Evolutionary conservation across 1,140 invertebrate species (phyloP).

Genomic region (Drosophila sproati): DNA sequence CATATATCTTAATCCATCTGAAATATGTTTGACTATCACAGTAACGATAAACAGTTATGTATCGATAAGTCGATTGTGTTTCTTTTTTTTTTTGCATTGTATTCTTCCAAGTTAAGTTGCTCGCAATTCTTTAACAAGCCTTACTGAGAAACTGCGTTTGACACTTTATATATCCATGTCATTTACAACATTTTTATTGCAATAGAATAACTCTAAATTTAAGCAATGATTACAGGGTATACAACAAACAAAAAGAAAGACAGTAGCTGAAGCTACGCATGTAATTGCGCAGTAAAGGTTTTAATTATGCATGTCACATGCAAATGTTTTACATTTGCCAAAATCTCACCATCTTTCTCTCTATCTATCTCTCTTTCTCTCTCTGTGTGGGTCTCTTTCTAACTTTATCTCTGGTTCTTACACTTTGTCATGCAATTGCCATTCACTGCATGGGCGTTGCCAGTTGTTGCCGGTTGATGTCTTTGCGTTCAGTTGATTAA

Average conservation of each 20-base stretch:
- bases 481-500: constrained; percentile 44
- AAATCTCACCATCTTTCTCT: constrained; percentile 22
- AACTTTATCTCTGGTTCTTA: not conserved
- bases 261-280: constrained; percentile 48
- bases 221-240: constrained; percentile 4
- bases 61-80: no score
- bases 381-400: not conserved
- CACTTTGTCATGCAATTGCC: constrained; percentile 1
- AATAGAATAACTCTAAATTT: not conserved
- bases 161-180: no score
- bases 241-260: not conserved
- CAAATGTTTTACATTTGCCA: constrained; percentile 70
- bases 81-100: no score
- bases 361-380: constrained; percentile 1
- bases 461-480: not conserved
- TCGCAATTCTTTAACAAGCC: no score
- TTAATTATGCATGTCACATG: constrained; percentile 75
- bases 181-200: no score
- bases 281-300: constrained; percentile 69
- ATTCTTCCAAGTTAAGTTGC: no score
- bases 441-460: constrained; percentile 39
- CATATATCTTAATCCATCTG: no score
- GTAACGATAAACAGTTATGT: no score
- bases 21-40: no score
- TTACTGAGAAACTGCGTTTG: no score